A percentile compares a stretch with the other conserved stretches of the same genome.
Conservation (phyloP, 2,797 vertebrate genomes). For the Psittacula derbiana region DNA sequence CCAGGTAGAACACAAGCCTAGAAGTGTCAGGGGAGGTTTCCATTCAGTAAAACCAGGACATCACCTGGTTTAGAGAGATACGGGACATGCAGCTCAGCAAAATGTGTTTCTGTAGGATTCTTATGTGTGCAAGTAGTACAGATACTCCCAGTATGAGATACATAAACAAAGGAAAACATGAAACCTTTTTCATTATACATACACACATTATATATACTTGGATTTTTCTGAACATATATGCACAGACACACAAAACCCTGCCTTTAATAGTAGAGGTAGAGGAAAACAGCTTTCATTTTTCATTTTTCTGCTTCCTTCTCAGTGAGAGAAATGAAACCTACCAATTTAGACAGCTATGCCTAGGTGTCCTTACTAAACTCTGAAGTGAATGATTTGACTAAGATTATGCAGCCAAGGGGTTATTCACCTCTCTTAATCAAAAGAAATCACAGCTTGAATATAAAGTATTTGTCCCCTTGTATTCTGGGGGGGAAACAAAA, state of each 20-base stretch:
- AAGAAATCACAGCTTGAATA: slow-evolving; percentile 23
- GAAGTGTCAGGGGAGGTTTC: slow-evolving; percentile 13
- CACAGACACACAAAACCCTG: not conserved
- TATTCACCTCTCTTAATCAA: slow-evolving; percentile 10
- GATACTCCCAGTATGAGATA: not conserved
- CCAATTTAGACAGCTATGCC: not conserved
- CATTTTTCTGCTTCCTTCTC: not conserved
- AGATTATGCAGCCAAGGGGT: slow-evolving; percentile 4
- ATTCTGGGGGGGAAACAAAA: not conserved
- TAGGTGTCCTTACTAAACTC: not conserved
- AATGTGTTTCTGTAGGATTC: not conserved
- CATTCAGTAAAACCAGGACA: slow-evolving; percentile 2
- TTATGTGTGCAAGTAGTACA: not conserved
- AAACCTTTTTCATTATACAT: not conserved
- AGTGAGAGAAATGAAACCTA: slow-evolving; percentile 4
- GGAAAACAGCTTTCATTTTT: not conserved
- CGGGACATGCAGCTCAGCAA: not conserved
- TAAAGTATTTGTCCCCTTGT: not conserved
- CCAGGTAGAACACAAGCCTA: not conserved
- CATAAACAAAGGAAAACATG: not conserved
- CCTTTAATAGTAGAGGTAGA: not conserved
- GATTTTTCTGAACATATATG: not conserved
- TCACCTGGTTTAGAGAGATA: slow-evolving; percentile 45
- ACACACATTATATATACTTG: not conserved
- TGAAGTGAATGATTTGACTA: slow-evolving; percentile 20